These are phyloP conservation scores for Bettongia penicillata DNA, from an alignment of 2,113 vertebrate genomes.

Conservation along the genomic window DNA sequence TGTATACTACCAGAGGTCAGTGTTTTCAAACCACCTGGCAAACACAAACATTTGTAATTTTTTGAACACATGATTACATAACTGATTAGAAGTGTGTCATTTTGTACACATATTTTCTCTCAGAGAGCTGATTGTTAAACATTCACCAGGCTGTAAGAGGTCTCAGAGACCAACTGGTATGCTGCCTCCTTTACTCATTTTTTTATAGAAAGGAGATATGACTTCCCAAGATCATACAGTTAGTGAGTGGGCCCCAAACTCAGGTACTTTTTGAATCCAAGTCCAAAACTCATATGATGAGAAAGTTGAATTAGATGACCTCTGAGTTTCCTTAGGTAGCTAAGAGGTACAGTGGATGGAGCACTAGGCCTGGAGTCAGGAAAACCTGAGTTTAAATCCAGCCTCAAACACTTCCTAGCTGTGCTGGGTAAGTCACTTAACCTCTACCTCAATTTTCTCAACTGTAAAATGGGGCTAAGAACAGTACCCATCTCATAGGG, in stretches of 20 bases:
- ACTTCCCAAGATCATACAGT: background rate
- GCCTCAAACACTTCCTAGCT: too few species aligned
- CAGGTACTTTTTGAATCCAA: background rate
- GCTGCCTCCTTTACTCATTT: background rate
- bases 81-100: background rate
- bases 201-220: background rate
- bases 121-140: background rate
- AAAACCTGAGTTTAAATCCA: too few species aligned
- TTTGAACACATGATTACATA: background rate
- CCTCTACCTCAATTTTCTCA: background rate
- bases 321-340: background rate
- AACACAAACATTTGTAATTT: background rate
- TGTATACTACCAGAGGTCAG: background rate
- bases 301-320: background rate
- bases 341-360: background rate
- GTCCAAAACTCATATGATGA: background rate
- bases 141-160: background rate
- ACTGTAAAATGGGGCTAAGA: background rate
- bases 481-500: background rate
- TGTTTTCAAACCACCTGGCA: background rate
- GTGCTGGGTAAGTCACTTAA: background rate
- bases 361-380: too few species aligned
- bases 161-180: background rate
- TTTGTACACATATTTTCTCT: background rate
- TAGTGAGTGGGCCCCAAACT: background rate